Percentiles rank a stretch among this genome's conserved stretches.
Evolutionary conservation across 2,113 vertebrate species (phyloP).

Genomic region (Paralichthys olivaceus): DNA sequence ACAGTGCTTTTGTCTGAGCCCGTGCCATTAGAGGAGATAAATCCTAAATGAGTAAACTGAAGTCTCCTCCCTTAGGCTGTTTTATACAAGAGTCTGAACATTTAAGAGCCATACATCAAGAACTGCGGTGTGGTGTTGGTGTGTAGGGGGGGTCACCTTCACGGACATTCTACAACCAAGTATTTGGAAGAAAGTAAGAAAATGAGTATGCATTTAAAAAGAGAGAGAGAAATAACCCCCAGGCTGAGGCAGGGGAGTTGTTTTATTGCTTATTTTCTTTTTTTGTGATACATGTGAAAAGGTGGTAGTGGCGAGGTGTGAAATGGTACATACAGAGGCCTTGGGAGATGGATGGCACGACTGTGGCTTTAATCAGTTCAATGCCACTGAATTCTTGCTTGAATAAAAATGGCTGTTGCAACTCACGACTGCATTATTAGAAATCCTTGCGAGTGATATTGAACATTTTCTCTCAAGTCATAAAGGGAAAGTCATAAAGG

Average conservation of each 20-base stretch:
- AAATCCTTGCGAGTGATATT: background rate
- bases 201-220: background rate
- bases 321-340: constrained; percentile 18
- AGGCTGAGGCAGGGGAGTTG: background rate
- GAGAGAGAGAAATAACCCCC: constrained; percentile 2
- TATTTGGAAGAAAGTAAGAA: constrained; percentile 23
- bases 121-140: constrained; percentile 7
- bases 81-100: constrained; percentile 50
- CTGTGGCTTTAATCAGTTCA: constrained; percentile 20
- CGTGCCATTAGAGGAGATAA: constrained; percentile 50
- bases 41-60: constrained; percentile 72
- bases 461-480: background rate
- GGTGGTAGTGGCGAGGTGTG: background rate
- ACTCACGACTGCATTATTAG: background rate
- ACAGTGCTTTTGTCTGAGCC: constrained; percentile 61
- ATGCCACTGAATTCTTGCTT: background rate
- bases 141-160: constrained; percentile 32
- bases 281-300: constrained; percentile 6
- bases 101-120: constrained; percentile 56
- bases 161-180: background rate
- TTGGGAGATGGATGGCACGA: background rate
- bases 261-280: constrained; percentile 1
- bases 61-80: constrained; percentile 55
- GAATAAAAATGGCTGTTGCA: background rate
- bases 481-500: background rate